A percentile compares a stretch with the other conserved stretches of the same genome.
phyloP scores from a whole-genome alignment of 1,140 invertebrate species.

The Micrasema minimum region DNA sequence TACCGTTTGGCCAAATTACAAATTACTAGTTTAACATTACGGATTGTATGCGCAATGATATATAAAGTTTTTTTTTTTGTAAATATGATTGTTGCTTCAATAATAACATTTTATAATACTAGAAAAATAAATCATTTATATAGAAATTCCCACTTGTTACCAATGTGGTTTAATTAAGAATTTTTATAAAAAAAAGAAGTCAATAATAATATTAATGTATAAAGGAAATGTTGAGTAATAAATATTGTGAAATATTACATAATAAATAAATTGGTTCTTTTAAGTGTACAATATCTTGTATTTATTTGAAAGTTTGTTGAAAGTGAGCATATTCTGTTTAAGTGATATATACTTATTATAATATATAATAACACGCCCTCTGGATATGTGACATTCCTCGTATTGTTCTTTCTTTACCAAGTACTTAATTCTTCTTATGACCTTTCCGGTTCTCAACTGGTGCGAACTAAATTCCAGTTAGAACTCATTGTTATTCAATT shows the following conservation, averaged over 20 bases:
- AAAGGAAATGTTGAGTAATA: conserved; percentile 37
- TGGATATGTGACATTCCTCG: background rate
- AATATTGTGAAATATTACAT: conserved; percentile 26
- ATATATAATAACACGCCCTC: background rate
- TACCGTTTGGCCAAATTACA: conserved; percentile 48
- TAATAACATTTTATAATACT: conserved; percentile 42
- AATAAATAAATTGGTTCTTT: conserved; percentile 22
- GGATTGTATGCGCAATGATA: conserved; percentile 38
- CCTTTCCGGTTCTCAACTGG: conserved; percentile 16
- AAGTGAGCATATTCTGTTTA: background rate
- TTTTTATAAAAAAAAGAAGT: conserved; percentile 45
- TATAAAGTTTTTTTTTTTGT: conserved; percentile 35
- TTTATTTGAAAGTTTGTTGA: conserved; percentile 15
- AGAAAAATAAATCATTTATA: conserved; percentile 30
- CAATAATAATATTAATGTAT: conserved; percentile 46
- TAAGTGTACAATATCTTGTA: too few species aligned
- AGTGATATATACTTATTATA: background rate
- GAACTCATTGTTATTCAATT: conserved; percentile 24
- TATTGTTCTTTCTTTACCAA: conserved; percentile 6
- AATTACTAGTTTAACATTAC: conserved; percentile 42
- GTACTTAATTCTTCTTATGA: conserved; percentile 41
- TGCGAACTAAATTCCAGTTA: conserved; percentile 6
- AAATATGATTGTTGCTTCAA: conserved; percentile 45
- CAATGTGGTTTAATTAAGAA: conserved; percentile 37
- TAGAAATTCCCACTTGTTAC: conserved; percentile 27